Percentiles rank a stretch among this genome's conserved stretches.
phyloP scores from a whole-genome alignment of 2,888 invertebrate species.

The Andrena fulva region DNA sequence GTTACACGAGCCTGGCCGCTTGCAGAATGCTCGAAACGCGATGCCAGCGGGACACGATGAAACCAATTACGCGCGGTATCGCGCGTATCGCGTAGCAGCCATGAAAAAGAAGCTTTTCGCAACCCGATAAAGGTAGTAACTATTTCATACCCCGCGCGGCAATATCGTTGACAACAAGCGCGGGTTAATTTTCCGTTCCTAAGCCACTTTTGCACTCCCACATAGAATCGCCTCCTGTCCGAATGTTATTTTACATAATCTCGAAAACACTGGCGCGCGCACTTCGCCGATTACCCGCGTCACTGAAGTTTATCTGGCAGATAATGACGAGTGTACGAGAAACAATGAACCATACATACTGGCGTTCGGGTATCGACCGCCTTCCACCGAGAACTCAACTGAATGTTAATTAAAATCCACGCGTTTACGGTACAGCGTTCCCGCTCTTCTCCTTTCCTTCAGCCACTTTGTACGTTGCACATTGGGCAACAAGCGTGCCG shows the following conservation, averaged over 20 bases:
- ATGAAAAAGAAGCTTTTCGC: background rate
- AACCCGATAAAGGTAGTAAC: background rate
- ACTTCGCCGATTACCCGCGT: background rate
- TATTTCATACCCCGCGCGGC: background rate
- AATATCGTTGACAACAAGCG: too few species aligned
- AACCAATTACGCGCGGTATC: conserved; percentile 2
- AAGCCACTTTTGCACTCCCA: background rate
- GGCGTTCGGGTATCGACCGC: background rate
- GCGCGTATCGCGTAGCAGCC: background rate
- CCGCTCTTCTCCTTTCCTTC: background rate
- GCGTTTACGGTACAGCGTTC: background rate
- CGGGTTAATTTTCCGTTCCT: too few species aligned
- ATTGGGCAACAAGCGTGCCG: background rate
- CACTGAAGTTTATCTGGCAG: background rate
- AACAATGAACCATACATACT: background rate
- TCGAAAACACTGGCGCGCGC: background rate
- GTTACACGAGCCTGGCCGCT: conserved; percentile 1
- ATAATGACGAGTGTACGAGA: conserved; percentile 1
- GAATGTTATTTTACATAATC: background rate
- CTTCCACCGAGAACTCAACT: too few species aligned
- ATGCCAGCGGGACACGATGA: background rate
- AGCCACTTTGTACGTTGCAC: background rate
- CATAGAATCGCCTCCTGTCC: background rate
- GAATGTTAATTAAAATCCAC: conserved; percentile 2
- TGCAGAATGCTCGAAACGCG: conserved; percentile 5